phyloP scores from a whole-genome alignment of 1,140 invertebrate genomes.

The Pristionchus pacificus region DNA sequence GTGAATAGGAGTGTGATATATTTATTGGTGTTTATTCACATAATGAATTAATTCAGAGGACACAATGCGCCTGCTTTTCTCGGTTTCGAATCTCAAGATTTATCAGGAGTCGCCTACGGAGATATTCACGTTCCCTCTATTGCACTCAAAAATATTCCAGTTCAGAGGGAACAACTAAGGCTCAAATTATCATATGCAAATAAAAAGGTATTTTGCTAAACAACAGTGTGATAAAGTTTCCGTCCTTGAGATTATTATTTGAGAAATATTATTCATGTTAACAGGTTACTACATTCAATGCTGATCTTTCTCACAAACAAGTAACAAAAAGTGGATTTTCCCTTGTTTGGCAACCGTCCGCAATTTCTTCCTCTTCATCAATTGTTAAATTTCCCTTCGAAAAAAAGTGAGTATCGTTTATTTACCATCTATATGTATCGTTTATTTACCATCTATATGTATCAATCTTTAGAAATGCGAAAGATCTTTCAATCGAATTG shows the following conservation, averaged over 20 bases:
- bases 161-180: slow-evolving; percentile 53
- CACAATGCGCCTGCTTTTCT: slow-evolving; percentile 53
- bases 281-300: slow-evolving; percentile 50
- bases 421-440: no score
- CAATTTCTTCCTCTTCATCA: slow-evolving; percentile 39
- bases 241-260: not conserved
- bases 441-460: not conserved
- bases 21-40: slow-evolving; percentile 1
- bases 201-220: slow-evolving; percentile 39
- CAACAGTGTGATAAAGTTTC: no score
- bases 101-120: slow-evolving; percentile 45
- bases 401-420: slow-evolving; percentile 38
- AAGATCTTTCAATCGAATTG: slow-evolving; percentile 31
- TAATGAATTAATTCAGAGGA: slow-evolving; percentile 41
- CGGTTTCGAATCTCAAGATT: slow-evolving; percentile 53
- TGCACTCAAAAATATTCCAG: slow-evolving; percentile 51
- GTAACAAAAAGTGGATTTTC: slow-evolving; percentile 54
- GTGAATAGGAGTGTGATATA: not conserved
- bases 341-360: slow-evolving; percentile 55
- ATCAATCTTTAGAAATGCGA: slow-evolving; percentile 8
- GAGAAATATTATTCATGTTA: not conserved
- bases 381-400: slow-evolving; percentile 57
- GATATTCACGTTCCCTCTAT: slow-evolving; percentile 57
- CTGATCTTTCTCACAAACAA: slow-evolving; percentile 54
- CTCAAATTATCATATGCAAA: slow-evolving; percentile 45